phyloP scores from a whole-genome alignment of 2,888 invertebrate species.

The Cantharis nigra region DNA sequence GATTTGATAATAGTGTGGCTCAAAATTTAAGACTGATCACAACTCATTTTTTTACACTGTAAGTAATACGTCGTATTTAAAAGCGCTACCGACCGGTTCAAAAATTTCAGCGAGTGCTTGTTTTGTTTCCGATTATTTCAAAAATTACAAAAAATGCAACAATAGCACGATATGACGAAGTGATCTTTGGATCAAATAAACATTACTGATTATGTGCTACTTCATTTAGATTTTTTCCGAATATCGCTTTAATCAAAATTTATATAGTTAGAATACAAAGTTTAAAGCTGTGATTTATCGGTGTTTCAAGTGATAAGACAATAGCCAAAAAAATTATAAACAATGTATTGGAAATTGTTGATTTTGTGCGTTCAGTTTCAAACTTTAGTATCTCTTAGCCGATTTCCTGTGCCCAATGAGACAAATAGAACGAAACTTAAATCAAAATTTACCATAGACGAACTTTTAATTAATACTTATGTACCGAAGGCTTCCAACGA shows the following conservation, averaged over 20 bases:
- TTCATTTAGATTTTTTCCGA: not conserved
- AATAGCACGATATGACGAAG: slow-evolving; percentile 29
- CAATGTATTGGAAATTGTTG: slow-evolving; percentile 15
- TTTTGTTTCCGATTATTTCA: slow-evolving; percentile 9
- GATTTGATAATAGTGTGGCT: slow-evolving; percentile 9
- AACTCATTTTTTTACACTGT: slow-evolving; percentile 17
- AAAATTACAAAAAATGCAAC: slow-evolving; percentile 24
- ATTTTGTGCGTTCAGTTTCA: slow-evolving; percentile 12
- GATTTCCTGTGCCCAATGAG: slow-evolving; percentile 14
- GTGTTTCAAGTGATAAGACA: slow-evolving; percentile 17
- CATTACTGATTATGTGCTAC: slow-evolving; percentile 32
- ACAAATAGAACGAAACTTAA: slow-evolving; percentile 18
- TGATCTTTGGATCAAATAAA: slow-evolving; percentile 34
- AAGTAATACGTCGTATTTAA: not conserved
- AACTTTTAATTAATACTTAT: slow-evolving; percentile 68
- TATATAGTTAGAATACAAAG: not conserved
- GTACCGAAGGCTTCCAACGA: slow-evolving; percentile 73
- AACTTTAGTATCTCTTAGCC: slow-evolving; percentile 4
- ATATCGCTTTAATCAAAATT: not conserved
- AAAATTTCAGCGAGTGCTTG: not conserved
- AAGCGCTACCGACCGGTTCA: not conserved
- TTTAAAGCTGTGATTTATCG: slow-evolving; percentile 25
- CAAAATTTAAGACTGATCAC: slow-evolving; percentile 27
- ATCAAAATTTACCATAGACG: slow-evolving; percentile 64
- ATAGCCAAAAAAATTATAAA: slow-evolving; percentile 1